A percentile compares a stretch with the other conserved stretches of the same genome.
These are phyloP conservation scores for Crossocerus cetratus DNA, from an alignment of 2,888 invertebrate genomes.

Conservation along the genomic window DNA sequence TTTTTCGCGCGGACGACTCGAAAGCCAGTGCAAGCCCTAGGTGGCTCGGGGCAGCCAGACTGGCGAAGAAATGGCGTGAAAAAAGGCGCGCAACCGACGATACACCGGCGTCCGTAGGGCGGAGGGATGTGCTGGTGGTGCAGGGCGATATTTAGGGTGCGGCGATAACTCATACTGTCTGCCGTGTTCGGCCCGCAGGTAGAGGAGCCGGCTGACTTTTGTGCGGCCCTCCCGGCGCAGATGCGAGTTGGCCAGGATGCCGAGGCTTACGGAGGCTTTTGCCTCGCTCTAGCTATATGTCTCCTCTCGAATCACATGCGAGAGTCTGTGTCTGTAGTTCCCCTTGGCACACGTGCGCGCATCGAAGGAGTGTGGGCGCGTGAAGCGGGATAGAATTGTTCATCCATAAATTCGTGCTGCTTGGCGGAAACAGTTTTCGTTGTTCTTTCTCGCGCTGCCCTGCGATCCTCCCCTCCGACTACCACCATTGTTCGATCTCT, in stretches of 20 bases:
- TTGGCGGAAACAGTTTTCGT: slow-evolving; percentile 49
- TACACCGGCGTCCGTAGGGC: neutral
- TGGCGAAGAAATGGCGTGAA: slow-evolving; percentile 47
- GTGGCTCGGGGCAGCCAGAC: neutral
- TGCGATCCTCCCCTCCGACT: slow-evolving; percentile 6
- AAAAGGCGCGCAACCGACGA: slow-evolving; percentile 31
- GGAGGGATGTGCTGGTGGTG: neutral
- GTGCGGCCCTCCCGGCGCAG: slow-evolving; percentile 47
- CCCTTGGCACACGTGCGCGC: slow-evolving; percentile 8
- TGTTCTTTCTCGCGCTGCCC: slow-evolving; percentile 41
- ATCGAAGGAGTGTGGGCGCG: slow-evolving; percentile 44
- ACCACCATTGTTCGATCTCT: neutral
- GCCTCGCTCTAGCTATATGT: neutral
- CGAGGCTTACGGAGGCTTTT: slow-evolving; percentile 7
- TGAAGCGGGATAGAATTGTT: slow-evolving; percentile 57
- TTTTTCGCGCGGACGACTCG: slow-evolving; percentile 17
- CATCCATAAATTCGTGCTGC: slow-evolving; percentile 63
- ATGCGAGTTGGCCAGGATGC: slow-evolving; percentile 33
- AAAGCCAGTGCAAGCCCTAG: slow-evolving; percentile 3
- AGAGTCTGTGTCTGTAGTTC: neutral
- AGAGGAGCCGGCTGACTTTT: slow-evolving; percentile 52
- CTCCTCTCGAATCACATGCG: neutral
- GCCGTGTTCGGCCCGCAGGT: slow-evolving; percentile 35
- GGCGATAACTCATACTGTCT: slow-evolving; percentile 51
- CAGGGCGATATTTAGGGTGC: slow-evolving; percentile 48